Conservation (phyloP, 1,140 invertebrate genomes). For the Drosophila guanche region DNA sequence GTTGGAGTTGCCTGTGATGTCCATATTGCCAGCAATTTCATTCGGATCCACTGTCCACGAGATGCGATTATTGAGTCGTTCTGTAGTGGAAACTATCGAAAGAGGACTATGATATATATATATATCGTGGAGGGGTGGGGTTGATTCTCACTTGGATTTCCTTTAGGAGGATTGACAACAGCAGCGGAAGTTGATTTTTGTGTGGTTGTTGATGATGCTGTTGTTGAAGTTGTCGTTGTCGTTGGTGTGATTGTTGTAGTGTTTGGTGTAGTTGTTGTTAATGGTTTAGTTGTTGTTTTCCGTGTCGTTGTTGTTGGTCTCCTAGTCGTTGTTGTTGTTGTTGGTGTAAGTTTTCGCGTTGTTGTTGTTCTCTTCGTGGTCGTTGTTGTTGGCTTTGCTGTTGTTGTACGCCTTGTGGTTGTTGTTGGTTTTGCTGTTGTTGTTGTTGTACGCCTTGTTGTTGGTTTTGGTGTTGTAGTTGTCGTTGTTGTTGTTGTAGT, state of each 20-base stretch:
- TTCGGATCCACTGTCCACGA: slow-evolving; percentile 41
- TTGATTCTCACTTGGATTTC: background rate
- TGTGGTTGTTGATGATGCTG: background rate
- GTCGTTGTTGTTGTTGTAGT: background rate
- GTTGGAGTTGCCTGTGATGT: background rate
- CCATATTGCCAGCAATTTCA: slow-evolving; percentile 29
- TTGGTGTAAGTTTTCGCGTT: slow-evolving; percentile 1
- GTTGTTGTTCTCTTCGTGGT: slow-evolving; percentile 6
- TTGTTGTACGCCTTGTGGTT: slow-evolving; percentile 5
- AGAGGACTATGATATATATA: too few relatives aligned
- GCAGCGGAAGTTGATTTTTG: background rate
- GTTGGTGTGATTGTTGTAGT: background rate
- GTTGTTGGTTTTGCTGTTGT: background rate
- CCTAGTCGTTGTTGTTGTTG: slow-evolving; percentile 2
- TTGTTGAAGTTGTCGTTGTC: background rate
- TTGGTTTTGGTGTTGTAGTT: slow-evolving; percentile 10
- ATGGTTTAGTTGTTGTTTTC: background rate
- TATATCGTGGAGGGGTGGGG: too few relatives aligned
- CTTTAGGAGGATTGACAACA: slow-evolving; percentile 8
- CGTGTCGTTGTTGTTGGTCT: background rate
- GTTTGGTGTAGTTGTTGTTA: slow-evolving; percentile 3
- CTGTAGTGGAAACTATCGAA: background rate
- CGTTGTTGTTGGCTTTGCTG: background rate
- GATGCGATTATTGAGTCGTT: background rate
- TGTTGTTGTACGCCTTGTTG: slow-evolving; percentile 5